Base-by-base conservation (phyloP, 2,113 vertebrate genomes). In the Talpa occidentalis region DNA sequence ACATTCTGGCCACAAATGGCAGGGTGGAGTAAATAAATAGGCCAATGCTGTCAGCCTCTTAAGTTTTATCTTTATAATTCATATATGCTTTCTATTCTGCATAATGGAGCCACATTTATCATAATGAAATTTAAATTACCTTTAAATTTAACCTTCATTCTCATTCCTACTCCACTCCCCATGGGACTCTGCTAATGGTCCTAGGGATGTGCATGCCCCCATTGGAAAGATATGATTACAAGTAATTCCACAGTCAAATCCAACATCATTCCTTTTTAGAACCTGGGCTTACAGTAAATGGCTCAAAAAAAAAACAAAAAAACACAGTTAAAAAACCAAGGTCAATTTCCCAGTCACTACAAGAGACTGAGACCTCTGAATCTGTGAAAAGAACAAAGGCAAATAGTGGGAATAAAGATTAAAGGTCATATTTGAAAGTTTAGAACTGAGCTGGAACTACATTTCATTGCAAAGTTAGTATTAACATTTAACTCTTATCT, bases 261-360 rank as follows among this genome's bases (percentile, higher is more conserved):
- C 69, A 91, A 81, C 56, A 90, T n/a, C 69, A 54, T 56, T 88
- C 86, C 73, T 90, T 83, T 72, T 82, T 44, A 81, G 82, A 95
- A 93, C 59, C 28, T 72, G 35, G 44, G 35, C 35, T 86, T 52
- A 85, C 9, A 60, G 77, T 30, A 89, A 93, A 88, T 44, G 54
- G 40, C 74, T 80, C 69, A 78, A 60, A 70, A n/a, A n/a, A n/a
- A n/a, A n/a, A n/a, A n/a, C n/a, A n/a, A n/a, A n/a, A n/a, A 92
- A 83, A 93, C 93, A 91, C 0, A 89, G 11, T 72, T 83, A 94
- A 90, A 62, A 94, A 93, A 64, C 30, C 52, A 96, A 86, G 69
- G 69, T 89, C 64, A 76, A 52, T 60, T 88, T 92, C 56, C 72
- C 56, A 91, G 35, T 85, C 64, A 72, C 1, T 64, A 49, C 30